Percentiles rank a stretch among this genome's conserved stretches.
These are phyloP conservation scores for Linnaemya tessellans DNA, from an alignment of 2,888 invertebrate genomes.

Conservation along the genomic window DNA sequence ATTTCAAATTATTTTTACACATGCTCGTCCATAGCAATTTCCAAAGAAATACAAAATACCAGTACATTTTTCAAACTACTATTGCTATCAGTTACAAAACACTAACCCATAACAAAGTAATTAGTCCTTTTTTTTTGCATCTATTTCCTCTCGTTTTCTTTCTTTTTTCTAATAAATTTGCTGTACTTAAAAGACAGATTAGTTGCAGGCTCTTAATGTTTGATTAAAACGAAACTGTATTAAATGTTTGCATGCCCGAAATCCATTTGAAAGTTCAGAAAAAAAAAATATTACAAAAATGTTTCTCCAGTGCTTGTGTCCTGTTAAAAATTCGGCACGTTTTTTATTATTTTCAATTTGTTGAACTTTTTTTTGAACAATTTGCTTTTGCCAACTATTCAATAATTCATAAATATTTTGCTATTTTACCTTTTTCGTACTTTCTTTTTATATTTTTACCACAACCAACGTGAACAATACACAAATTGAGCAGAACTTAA, in stretches of 20 bases:
- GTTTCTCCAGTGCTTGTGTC: not conserved
- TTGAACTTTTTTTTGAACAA: not conserved
- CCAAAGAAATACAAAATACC: not conserved
- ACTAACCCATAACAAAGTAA: constrained; percentile 57
- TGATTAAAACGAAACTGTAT: constrained; percentile 51
- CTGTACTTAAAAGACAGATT: constrained; percentile 4
- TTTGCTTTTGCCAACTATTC: constrained; percentile 57
- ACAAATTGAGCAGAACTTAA: constrained; percentile 66
- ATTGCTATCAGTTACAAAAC: constrained; percentile 61
- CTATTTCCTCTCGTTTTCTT: not conserved
- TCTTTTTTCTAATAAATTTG: not conserved
- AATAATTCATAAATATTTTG: constrained; percentile 64
- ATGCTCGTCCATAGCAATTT: not conserved
- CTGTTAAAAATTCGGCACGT: not conserved
- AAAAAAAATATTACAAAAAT: not conserved
- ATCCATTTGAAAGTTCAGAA: constrained; percentile 1
- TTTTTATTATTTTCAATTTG: not conserved
- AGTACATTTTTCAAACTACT: constrained; percentile 43
- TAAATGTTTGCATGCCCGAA: constrained; percentile 52
- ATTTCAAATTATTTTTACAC: constrained; percentile 27
- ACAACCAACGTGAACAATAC: constrained; percentile 21
- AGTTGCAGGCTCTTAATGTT: constrained; percentile 29
- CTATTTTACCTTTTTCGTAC: not conserved
- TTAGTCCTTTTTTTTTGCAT: constrained; percentile 21
- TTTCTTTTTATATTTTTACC: not conserved